Conservation (phyloP, 2,113 vertebrate species). For the Brienomyrus longianalis region DNA sequence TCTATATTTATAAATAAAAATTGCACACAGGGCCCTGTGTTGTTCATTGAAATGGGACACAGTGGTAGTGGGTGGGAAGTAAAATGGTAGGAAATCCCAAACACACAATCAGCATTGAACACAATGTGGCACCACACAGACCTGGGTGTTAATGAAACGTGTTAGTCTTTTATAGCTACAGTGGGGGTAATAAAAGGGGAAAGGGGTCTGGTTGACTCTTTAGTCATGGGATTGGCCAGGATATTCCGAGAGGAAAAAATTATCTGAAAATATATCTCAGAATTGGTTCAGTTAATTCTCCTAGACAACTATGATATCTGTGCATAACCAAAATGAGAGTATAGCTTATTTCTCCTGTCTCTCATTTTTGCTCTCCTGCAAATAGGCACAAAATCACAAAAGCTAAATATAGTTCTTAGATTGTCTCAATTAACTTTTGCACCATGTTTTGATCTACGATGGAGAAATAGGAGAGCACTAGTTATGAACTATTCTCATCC, state of each 20-base stretch:
- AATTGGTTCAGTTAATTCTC: background rate
- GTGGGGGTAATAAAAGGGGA: background rate
- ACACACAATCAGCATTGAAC: background rate
- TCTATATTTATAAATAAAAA: background rate
- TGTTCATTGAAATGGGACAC: background rate
- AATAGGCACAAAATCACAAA: background rate
- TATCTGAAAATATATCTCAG: background rate
- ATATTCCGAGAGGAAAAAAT: background rate
- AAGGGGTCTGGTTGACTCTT: background rate
- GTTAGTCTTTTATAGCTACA: background rate
- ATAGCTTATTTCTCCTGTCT: background rate
- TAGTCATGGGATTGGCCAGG: background rate
- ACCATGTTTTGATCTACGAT: background rate
- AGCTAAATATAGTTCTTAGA: background rate
- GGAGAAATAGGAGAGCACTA: background rate
- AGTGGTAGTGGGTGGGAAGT: background rate
- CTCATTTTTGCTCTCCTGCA: background rate
- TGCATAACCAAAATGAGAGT: background rate
- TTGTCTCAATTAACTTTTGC: background rate
- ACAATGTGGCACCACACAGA: background rate
- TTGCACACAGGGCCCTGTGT: background rate
- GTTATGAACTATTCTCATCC: background rate
- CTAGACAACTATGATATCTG: background rate
- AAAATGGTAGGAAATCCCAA: slow-evolving; percentile 8
- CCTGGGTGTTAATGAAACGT: background rate